Conservation (phyloP, 2,797 vertebrate species). For the Geotrypetes seraphini region DNA sequence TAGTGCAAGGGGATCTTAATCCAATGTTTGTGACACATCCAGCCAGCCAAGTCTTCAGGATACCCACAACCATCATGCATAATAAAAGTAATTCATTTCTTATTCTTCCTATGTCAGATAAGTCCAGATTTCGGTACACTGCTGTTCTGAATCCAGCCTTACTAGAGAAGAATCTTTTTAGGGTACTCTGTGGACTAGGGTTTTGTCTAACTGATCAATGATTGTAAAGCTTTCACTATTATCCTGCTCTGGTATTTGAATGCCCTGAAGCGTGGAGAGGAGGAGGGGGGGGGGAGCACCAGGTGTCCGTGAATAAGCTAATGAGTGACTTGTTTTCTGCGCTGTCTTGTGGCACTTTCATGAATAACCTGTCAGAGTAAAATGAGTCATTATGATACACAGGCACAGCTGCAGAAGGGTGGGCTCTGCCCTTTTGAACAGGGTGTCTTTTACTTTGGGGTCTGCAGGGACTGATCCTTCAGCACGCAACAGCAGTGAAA, state of each 20-base stretch:
- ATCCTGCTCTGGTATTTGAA: background rate
- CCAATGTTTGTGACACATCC: too few relatives aligned
- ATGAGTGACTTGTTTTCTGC: conserved; percentile 1
- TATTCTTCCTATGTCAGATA: background rate
- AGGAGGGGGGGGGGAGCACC: conserved; percentile 13
- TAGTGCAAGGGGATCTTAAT: too few relatives aligned
- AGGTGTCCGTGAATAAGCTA: conserved; percentile 32
- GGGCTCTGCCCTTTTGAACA: conserved; percentile 7
- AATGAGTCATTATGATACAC: conserved; percentile 9
- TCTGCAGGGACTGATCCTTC: conserved; percentile 18
- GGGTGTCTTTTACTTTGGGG: conserved; percentile 22
- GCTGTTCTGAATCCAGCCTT: conserved; percentile 8
- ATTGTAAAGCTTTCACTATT: conserved; percentile 2
- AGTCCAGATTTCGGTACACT: fast-evolving
- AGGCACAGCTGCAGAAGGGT: conserved; percentile 20
- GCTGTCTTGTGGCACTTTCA: conserved; percentile 7
- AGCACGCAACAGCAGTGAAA: conserved; percentile 2
- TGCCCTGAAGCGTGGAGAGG: conserved; percentile 14
- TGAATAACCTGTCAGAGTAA: background rate
- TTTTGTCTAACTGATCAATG: conserved; percentile 4
- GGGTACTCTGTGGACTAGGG: conserved; percentile 17
- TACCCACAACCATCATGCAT: too few relatives aligned
- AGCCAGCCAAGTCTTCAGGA: too few relatives aligned
- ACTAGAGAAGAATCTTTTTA: conserved; percentile 14
- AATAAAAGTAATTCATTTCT: too few relatives aligned